phyloP scores from a whole-genome alignment of 1,140 invertebrate species.

The Drosophila tropicalis region DNA sequence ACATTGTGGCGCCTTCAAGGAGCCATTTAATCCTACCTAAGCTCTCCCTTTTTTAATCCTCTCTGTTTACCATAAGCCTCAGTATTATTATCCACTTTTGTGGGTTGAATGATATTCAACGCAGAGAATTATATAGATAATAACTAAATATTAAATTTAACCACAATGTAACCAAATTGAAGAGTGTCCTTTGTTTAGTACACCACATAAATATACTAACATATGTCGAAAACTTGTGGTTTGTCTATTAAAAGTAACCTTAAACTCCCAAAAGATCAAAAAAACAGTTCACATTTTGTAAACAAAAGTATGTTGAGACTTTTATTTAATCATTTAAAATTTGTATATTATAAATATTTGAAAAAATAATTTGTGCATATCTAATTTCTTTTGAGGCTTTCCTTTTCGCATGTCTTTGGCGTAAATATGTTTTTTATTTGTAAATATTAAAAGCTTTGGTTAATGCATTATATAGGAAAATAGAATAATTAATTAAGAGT shows the following conservation, averaged over 20 bases:
- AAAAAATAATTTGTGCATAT: slow-evolving; percentile 46
- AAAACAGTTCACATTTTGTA: neutral
- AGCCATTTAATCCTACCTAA: slow-evolving; percentile 3
- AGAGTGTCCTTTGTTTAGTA: too few relatives aligned
- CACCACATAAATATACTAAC: too few relatives aligned
- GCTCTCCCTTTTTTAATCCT: neutral
- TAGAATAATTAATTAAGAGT: slow-evolving; percentile 45
- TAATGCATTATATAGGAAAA: slow-evolving; percentile 17
- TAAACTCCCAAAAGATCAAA: too few relatives aligned
- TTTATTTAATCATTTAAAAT: slow-evolving; percentile 3
- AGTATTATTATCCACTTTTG: neutral
- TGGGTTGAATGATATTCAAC: neutral
- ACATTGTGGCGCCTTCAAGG: neutral
- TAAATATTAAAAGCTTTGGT: slow-evolving; percentile 17
- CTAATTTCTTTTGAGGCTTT: slow-evolving; percentile 48
- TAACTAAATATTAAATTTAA: too few relatives aligned
- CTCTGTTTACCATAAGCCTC: neutral
- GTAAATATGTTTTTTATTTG: slow-evolving; percentile 26
- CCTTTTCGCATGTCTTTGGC: slow-evolving; percentile 50
- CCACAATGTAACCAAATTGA: too few relatives aligned
- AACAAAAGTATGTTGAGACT: neutral
- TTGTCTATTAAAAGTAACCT: too few relatives aligned
- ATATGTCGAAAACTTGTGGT: too few relatives aligned
- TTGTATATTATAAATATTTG: slow-evolving; percentile 11
- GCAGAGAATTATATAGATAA: neutral